Evolutionary conservation across 1,140 invertebrate species (phyloP).

Genomic region (Eueides isabella): DNA sequence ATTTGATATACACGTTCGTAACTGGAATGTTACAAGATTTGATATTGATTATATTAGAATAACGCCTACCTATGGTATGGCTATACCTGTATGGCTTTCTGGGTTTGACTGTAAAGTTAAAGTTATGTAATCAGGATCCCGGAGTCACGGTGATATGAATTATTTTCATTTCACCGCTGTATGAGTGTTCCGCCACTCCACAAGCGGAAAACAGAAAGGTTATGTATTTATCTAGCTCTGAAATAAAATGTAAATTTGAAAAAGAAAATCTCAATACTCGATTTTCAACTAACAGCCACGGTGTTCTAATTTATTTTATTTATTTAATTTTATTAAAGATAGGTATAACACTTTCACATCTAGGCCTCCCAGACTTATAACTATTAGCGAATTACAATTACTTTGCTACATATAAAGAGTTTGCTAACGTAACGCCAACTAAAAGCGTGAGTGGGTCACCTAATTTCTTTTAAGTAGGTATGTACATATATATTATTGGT

Average conservation of each 20-base stretch:
- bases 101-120: no score
- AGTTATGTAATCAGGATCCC: no score
- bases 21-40: not conserved
- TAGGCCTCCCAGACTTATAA: not conserved
- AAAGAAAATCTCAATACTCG: no score
- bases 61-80: not conserved
- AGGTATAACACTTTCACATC: not conserved
- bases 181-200: no score
- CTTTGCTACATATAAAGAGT: not conserved
- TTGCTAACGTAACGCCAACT: not conserved
- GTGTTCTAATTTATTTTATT: not conserved
- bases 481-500: no score
- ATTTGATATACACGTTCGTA: not conserved
- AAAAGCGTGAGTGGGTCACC: conserved; percentile 2
- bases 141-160: no score
- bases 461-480: not conserved
- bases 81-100: no score
- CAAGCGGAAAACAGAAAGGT: no score
- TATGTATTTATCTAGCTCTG: no score
- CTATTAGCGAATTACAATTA: not conserved
- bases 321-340: not conserved
- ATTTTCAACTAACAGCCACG: no score
- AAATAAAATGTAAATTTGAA: no score
- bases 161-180: no score
- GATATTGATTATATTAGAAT: not conserved